Percentiles rank a stretch among this genome's conserved stretches.
These are phyloP conservation scores for Thecophora atra DNA, from an alignment of 2,888 invertebrate genomes.

Conservation along the genomic window DNA sequence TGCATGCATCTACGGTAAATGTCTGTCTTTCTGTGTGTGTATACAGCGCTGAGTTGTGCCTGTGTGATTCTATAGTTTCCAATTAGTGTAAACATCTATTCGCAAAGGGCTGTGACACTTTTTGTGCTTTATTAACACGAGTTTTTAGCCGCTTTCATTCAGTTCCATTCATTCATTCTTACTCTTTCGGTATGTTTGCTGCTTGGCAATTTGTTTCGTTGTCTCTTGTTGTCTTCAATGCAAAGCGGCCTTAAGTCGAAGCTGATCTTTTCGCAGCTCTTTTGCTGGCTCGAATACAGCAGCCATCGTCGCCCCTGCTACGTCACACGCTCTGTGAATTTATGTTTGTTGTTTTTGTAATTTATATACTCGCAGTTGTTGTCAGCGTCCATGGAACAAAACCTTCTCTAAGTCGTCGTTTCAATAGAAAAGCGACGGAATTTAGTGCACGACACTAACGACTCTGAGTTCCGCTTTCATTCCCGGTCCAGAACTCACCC, in stretches of 20 bases:
- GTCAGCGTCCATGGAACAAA: neutral
- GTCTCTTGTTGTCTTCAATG: neutral
- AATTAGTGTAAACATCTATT: slow-evolving; percentile 47
- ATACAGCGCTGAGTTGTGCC: slow-evolving; percentile 36
- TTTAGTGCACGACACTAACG: neutral
- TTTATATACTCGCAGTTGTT: neutral
- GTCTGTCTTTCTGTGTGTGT: slow-evolving; percentile 25
- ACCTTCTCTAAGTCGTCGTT: neutral
- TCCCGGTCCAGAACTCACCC: neutral
- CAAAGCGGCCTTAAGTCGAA: neutral
- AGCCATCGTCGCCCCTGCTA: neutral
- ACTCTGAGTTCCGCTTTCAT: neutral
- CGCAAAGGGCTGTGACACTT: neutral
- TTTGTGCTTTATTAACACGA: slow-evolving; percentile 11
- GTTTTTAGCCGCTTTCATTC: neutral
- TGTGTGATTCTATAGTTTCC: slow-evolving; percentile 43
- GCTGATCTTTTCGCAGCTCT: neutral
- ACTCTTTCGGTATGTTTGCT: neutral
- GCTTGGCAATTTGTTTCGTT: neutral
- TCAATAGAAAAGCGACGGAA: neutral
- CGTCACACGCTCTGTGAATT: neutral
- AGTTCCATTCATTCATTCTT: slow-evolving; percentile 3
- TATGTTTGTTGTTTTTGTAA: neutral
- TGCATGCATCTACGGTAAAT: neutral
- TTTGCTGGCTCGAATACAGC: neutral